Evolutionary conservation across 2,797 vertebrate genomes (phyloP), one percentile per base, ranked within the genome.

Genomic region (Malacoraja senta): DNA sequence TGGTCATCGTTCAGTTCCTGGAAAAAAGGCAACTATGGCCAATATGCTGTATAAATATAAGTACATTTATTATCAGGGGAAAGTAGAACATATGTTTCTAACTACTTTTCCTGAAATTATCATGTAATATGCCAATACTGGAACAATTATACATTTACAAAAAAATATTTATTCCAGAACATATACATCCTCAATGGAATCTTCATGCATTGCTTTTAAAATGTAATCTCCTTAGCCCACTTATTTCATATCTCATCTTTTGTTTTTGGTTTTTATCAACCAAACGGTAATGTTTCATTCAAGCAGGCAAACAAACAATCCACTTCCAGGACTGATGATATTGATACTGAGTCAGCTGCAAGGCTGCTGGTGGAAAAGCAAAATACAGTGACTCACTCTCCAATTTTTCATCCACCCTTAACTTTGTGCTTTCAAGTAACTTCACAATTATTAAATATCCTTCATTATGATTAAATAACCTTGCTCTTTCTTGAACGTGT

Each of bases 391-490:
- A 92, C 90, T 92, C 90, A 92, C 71, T 63, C 71, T 74, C 71
- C 90, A 74, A 92, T 76, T 92, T 92, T 92, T 68, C 71, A 74
- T 92, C 71, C 38, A 76, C 13, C 72, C 90, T 38, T 53, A 53
- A 53, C 44, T 53, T 53, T 6, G 44, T 0, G 4, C 44, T 53
- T 53, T 53, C 44, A 29, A 76, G 76, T 92, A 92, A 6, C 38
- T 29, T 92, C 13, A 19, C 17, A 90, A 65, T 6, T 58, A 35
- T 35, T 53, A 12, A 92, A 32, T 53, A 58, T 58, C 12, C 6
- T 76, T 92, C 72, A 44, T 76, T 58, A 15, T 76, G 38, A 92
- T 19, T 35, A 65, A 88, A 32, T 68, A 88, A 68, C 61, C 17
- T 88, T 68, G 61, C 10, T 32, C n/a, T 88, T 88, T 74, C 90